Conservation (phyloP, 2,888 invertebrate species). For the Unio delphinus region DNA sequence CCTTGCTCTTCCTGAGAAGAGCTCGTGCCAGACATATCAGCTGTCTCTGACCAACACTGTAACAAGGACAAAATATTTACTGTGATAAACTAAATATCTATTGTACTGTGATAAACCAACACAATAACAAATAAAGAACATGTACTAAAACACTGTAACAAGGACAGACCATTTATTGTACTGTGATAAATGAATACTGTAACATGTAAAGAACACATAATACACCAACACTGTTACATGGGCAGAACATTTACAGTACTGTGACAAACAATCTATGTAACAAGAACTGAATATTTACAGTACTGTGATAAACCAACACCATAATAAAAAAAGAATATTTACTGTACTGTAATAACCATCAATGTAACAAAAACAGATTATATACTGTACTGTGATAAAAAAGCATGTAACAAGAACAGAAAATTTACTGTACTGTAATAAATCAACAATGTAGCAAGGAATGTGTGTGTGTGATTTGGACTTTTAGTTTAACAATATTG, state of each 20-base stretch:
- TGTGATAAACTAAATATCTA: background rate
- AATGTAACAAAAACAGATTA: background rate
- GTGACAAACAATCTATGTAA: background rate
- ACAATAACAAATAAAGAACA: background rate
- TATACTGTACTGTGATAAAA: no score
- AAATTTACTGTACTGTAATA: no score
- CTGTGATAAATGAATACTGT: background rate
- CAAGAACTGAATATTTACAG: background rate
- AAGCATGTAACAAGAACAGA: no score
- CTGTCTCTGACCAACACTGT: constrained; percentile 70
- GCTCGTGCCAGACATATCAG: constrained; percentile 69
- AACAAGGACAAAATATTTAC: constrained; percentile 9
- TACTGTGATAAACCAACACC: background rate
- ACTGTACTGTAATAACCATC: background rate
- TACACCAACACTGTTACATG: constrained; percentile 65
- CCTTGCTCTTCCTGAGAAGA: constrained; percentile 66
- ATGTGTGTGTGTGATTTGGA: no score
- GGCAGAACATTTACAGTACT: background rate
- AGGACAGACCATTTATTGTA: background rate
- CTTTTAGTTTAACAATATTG: no score
- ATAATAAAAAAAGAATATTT: background rate
- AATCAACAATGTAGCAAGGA: no score
- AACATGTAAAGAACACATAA: background rate
- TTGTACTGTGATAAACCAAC: no score
- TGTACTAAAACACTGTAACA: no score